These are phyloP conservation scores for Gallinago media DNA, from an alignment of 2,113 vertebrate species.

Conservation along the genomic window DNA sequence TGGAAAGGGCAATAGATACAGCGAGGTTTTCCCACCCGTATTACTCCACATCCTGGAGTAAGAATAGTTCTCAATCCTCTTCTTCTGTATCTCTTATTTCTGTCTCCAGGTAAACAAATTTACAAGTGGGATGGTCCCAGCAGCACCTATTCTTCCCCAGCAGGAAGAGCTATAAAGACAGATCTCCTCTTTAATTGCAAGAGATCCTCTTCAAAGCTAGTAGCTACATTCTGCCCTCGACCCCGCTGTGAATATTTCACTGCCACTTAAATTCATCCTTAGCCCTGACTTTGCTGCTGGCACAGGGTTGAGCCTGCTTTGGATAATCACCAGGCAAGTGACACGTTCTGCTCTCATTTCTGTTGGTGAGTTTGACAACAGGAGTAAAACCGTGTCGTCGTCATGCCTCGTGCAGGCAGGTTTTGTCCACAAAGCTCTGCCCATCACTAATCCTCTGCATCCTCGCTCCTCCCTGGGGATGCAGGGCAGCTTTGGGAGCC, in stretches of 20 bases:
- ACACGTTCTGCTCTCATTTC: not conserved
- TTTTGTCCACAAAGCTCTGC: not conserved
- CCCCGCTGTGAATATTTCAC: not conserved
- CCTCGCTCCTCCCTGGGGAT: not conserved
- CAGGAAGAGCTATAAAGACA: not conserved
- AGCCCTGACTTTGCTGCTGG: not conserved
- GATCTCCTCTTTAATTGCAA: not conserved
- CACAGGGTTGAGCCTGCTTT: not conserved
- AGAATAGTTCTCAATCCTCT: not conserved
- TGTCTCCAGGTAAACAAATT: not conserved
- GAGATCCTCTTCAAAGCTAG: not conserved
- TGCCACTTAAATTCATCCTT: not conserved
- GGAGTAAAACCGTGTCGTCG: not conserved
- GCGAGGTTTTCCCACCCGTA: not conserved
- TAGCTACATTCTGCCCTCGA: fast-evolving
- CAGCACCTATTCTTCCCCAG: not conserved
- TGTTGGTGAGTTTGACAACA: not conserved
- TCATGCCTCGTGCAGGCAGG: not conserved
- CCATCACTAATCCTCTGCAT: not conserved
- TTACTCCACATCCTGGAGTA: not conserved
- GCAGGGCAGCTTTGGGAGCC: not conserved
- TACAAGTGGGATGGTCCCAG: not conserved
- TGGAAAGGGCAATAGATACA: not conserved
- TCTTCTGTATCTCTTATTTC: not conserved
- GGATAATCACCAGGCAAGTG: constrained; percentile 18